Evolutionary conservation across 2,797 vertebrate species (phyloP).

Genomic region (Columba guinea): DNA sequence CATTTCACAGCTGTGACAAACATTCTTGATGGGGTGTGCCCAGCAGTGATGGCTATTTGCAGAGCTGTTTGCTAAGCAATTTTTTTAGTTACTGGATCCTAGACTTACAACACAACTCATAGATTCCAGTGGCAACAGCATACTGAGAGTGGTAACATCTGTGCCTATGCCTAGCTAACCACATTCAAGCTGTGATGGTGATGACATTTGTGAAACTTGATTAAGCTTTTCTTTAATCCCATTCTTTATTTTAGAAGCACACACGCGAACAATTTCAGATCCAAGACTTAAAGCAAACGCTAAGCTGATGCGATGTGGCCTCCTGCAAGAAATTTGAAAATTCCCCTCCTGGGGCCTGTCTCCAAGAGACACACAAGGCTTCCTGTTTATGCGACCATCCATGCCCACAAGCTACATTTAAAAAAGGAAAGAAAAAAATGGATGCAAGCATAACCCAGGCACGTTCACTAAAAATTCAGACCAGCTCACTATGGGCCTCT

Average conservation of each 20-base stretch:
- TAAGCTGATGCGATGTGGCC: background rate
- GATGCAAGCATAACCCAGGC: background rate
- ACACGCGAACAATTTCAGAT: background rate
- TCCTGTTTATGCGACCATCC: conserved; percentile 16
- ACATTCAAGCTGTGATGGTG: conserved; percentile 4
- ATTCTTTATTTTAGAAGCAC: conserved; percentile 35
- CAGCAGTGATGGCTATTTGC: background rate
- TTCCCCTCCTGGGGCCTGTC: background rate
- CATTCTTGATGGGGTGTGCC: background rate
- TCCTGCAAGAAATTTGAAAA: conserved; percentile 17
- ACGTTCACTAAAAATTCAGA: background rate
- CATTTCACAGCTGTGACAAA: background rate
- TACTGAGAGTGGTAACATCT: background rate
- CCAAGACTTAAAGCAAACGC: conserved; percentile 1
- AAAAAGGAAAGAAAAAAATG: background rate
- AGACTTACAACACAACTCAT: background rate
- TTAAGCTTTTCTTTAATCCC: conserved; percentile 47
- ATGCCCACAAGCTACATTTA: background rate
- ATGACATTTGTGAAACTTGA: conserved; percentile 38
- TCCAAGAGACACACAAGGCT: conserved; percentile 40
- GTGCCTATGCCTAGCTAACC: conserved; percentile 13
- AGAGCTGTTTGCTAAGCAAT: background rate
- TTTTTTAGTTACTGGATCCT: background rate
- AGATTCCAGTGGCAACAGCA: background rate
- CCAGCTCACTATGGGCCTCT: background rate